Evolutionary conservation across 2,888 invertebrate genomes (phyloP), one percentile per base, ranked within the genome.

Genomic region (Pterobdella sp.): DNA sequence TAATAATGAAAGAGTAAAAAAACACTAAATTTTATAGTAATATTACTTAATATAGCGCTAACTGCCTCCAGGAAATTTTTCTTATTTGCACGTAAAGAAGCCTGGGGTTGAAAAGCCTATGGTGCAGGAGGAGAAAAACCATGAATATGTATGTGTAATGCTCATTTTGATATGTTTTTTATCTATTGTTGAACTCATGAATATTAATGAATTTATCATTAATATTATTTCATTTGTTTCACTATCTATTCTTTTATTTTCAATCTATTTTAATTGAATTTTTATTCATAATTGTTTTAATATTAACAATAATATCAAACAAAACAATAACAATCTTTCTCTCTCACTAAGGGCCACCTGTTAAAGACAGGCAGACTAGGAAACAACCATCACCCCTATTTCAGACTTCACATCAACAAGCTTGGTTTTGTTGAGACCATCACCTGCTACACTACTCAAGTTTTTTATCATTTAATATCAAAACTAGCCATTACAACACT

Each of bases 381-480:
- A 18, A 26, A 56, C 36, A 78, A 77, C 18, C 77, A 78, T 7
- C 76, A 73, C 10, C 81, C 79, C 36, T 84, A 81, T 74, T 82
- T 84, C 79, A 76, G 82, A 36, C 79, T 84, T 7, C 83, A 83
- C 74, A 75, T 84, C 71, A 83, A 83, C 77, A 80, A 81, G 74
- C 82, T 82, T 78, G 80, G 80, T 60, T 78, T 79, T n/a, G 77
- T 84, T n/a, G 82, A 84, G 74, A 83, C 82, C 18, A 80, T 84
- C 75, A 82, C 82, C 22, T 83, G 83, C 75, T 77, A 83, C 29
- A 78, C 81, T 32, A 81, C 78, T 73, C 76, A 80, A 79, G 83
- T 82, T 76, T 68, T 75, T 63, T 26, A 7, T 71, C 35, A 34
- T 31, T 34, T 29, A 18, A 22, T 49, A 18, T 14, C n/a, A 10